Percentiles rank a stretch among this genome's conserved stretches.
phyloP scores from a whole-genome alignment of 2,888 invertebrate species.

The Clanis bilineata region DNA sequence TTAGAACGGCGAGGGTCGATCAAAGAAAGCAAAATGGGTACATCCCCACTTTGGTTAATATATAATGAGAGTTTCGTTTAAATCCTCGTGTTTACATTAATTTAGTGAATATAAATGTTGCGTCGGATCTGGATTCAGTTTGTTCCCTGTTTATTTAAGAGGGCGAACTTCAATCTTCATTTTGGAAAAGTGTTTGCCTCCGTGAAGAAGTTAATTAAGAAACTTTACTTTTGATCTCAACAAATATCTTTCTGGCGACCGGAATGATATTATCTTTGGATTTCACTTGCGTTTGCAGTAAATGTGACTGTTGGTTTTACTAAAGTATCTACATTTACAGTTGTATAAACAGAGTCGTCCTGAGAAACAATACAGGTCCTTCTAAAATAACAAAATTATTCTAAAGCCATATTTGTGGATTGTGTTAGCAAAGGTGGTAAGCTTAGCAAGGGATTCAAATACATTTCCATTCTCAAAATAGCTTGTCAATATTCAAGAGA shows the following conservation, averaged over 20 bases:
- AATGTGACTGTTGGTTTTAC: background rate
- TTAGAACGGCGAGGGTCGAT: constrained; percentile 64
- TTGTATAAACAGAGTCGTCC: background rate
- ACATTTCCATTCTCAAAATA: too few relatives aligned
- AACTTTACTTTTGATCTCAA: constrained; percentile 6
- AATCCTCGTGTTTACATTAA: constrained; percentile 73
- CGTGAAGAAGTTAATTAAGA: constrained; percentile 17
- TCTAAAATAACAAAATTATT: too few relatives aligned
- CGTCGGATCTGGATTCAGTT: constrained; percentile 30
- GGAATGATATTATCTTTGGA: constrained; percentile 1
- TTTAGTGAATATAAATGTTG: constrained; percentile 58
- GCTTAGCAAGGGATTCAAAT: too few relatives aligned
- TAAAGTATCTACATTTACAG: background rate
- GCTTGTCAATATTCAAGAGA: too few relatives aligned
- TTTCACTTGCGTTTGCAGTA: constrained; percentile 4
- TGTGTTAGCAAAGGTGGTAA: too few relatives aligned
- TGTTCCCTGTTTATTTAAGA: constrained; percentile 22
- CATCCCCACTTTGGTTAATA: constrained; percentile 72
- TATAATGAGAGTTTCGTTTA: constrained; percentile 68
- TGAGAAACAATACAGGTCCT: too few relatives aligned
- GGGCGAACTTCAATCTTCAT: constrained; percentile 16
- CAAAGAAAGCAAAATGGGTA: constrained; percentile 60
- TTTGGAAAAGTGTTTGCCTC: constrained; percentile 15
- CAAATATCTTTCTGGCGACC: background rate
- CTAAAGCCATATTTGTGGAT: too few relatives aligned